Percentiles rank a stretch among this genome's conserved stretches.
These are phyloP conservation scores for Apodemia duryi DNA, from an alignment of 2,888 invertebrate genomes.

Conservation along the genomic window DNA sequence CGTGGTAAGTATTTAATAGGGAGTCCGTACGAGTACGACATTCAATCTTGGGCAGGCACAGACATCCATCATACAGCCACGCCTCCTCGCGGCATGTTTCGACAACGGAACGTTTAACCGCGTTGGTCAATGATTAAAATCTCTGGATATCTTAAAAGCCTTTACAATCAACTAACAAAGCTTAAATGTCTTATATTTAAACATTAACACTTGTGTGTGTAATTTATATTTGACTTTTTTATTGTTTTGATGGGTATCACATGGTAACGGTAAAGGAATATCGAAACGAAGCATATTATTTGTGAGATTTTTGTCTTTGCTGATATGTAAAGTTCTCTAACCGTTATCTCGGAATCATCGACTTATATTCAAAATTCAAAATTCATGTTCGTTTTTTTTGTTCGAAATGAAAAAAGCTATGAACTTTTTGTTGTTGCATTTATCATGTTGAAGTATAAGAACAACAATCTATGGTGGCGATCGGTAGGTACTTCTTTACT, in stretches of 20 bases:
- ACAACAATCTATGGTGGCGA: too few species aligned
- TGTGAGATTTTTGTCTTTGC: not conserved
- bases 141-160: slow-evolving; percentile 40
- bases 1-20: slow-evolving; percentile 33
- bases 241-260: slow-evolving; percentile 6
- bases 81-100: slow-evolving; percentile 49
- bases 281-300: not conserved
- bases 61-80: slow-evolving; percentile 68
- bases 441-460: too few species aligned
- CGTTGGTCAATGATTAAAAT: slow-evolving; percentile 53
- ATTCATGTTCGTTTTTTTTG: too few species aligned
- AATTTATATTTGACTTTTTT: slow-evolving; percentile 12
- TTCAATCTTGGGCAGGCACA: slow-evolving; percentile 47
- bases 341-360: not conserved
- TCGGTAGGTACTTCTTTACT: too few species aligned
- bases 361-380: not conserved
- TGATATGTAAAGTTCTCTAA: not conserved
- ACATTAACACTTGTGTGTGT: slow-evolving; percentile 12
- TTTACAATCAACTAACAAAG: slow-evolving; percentile 23
- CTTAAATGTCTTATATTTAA: slow-evolving; percentile 15
- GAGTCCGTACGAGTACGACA: slow-evolving; percentile 40
- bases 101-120: slow-evolving; percentile 43
- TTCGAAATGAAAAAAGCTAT: too few species aligned
- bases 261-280: slow-evolving; percentile 1
- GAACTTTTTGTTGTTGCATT: too few species aligned